Conservation (phyloP, 2,797 vertebrate species). For the Pangasius sanitwongsei region DNA sequence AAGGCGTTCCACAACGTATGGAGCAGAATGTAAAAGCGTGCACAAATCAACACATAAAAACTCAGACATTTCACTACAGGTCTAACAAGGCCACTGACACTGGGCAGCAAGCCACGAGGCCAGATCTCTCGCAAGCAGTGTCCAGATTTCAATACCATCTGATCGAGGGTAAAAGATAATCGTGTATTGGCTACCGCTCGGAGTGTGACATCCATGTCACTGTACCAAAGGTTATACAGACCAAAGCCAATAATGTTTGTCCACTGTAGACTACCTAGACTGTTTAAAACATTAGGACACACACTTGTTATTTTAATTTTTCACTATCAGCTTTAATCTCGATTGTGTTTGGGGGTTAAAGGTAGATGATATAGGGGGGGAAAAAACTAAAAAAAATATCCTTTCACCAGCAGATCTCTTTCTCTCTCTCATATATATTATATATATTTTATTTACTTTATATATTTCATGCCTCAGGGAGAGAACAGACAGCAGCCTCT, state of each 20-base stretch:
- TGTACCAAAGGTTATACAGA: slow-evolving; percentile 1
- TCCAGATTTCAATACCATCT: slow-evolving; percentile 4
- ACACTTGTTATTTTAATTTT: neutral
- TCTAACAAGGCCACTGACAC: neutral
- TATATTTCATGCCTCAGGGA: neutral
- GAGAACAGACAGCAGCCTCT: neutral
- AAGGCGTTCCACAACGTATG: neutral
- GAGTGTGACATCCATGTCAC: neutral
- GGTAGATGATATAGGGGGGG: neutral
- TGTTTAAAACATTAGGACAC: too few relatives aligned
- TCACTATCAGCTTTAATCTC: neutral
- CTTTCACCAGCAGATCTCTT: neutral
- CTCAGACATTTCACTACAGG: neutral
- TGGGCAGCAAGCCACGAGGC: neutral
- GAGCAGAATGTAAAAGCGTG: neutral
- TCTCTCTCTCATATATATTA: neutral
- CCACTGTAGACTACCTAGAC: slow-evolving; percentile 48
- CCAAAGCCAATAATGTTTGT: neutral
- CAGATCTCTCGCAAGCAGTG: neutral
- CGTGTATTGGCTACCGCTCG: neutral
- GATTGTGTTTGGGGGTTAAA: too few relatives aligned
- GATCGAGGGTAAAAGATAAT: neutral
- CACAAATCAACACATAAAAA: neutral
- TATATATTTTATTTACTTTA: too few relatives aligned
- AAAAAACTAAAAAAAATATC: neutral